phyloP scores from a whole-genome alignment of 1,140 invertebrate species.

The Diplogasteroides magnus region DNA sequence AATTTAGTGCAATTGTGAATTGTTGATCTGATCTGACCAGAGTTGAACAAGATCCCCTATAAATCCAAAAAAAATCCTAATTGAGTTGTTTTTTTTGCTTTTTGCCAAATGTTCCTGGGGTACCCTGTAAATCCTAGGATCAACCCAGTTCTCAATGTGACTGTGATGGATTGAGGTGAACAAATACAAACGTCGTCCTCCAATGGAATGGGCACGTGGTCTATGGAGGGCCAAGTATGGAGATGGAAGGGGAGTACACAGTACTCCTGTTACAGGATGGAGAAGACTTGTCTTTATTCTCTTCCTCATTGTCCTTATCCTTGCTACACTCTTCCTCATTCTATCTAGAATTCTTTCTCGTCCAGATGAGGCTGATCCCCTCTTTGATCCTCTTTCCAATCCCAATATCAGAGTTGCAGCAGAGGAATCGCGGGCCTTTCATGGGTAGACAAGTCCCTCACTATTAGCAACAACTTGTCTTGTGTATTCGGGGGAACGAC shows the following conservation, averaged over 20 bases:
- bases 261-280: not conserved
- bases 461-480: too few relatives aligned
- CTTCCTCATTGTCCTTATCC: not conserved
- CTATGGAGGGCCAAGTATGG: conserved; percentile 19
- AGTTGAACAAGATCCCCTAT: too few relatives aligned
- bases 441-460: not conserved
- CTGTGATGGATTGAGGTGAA: conserved; percentile 14
- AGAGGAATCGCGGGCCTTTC: conserved; percentile 30
- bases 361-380: conserved; percentile 12
- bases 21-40: too few relatives aligned
- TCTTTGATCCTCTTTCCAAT: conserved; percentile 54
- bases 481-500: too few relatives aligned
- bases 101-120: too few relatives aligned
- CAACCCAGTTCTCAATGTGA: not conserved
- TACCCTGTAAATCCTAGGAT: too few relatives aligned
- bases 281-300: not conserved
- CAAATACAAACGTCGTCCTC: conserved; percentile 23
- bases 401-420: conserved; percentile 45
- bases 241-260: not conserved
- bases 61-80: too few relatives aligned
- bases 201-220: conserved; percentile 18
- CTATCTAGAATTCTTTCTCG: not conserved
- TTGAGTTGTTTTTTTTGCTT: too few relatives aligned
- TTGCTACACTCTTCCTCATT: not conserved
- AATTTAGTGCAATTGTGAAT: too few relatives aligned